A percentile compares a stretch with the other conserved stretches of the same genome.
phyloP scores from a whole-genome alignment of 2,113 vertebrate species.

The Toxotes chatareus region DNA sequence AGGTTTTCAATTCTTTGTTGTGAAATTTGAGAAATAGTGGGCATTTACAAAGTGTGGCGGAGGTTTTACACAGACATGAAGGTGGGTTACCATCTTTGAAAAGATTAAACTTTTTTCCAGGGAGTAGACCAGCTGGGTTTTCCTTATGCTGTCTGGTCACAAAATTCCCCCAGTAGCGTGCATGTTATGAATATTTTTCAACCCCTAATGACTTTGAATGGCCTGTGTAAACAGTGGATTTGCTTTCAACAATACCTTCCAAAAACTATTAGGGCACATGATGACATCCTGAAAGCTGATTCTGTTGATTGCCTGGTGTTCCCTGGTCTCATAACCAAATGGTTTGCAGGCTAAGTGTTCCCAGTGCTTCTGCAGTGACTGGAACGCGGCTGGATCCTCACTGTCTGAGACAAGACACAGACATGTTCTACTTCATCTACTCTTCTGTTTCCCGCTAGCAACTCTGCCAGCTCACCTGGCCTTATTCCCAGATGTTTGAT shows the following conservation, averaged over 20 bases:
- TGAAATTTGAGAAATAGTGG: background rate
- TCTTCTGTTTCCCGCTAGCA: conserved; percentile 67
- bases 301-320: conserved; percentile 48
- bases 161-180: conserved; percentile 45
- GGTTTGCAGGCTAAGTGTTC: conserved; percentile 67
- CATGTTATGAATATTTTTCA: conserved; percentile 59
- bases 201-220: conserved; percentile 71
- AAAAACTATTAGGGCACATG: conserved; percentile 66
- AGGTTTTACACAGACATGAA: background rate
- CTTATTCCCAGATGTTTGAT: conserved; percentile 78
- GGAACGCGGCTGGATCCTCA: conserved; percentile 58
- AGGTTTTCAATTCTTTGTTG: background rate
- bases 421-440: conserved; percentile 78
- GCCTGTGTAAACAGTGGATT: conserved; percentile 73
- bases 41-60: background rate
- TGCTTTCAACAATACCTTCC: conserved; percentile 73
- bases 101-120: conserved; percentile 40
- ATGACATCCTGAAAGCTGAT: conserved; percentile 73
- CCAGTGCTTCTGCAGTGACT: conserved; percentile 57
- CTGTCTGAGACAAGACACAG: conserved; percentile 67
- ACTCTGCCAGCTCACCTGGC: conserved; percentile 77
- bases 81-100: background rate
- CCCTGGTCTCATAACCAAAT: conserved; percentile 60
- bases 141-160: conserved; percentile 37
- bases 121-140: conserved; percentile 50